Evolutionary conservation across 2,113 vertebrate species (phyloP).

Genomic region (Sorex fumeus): DNA sequence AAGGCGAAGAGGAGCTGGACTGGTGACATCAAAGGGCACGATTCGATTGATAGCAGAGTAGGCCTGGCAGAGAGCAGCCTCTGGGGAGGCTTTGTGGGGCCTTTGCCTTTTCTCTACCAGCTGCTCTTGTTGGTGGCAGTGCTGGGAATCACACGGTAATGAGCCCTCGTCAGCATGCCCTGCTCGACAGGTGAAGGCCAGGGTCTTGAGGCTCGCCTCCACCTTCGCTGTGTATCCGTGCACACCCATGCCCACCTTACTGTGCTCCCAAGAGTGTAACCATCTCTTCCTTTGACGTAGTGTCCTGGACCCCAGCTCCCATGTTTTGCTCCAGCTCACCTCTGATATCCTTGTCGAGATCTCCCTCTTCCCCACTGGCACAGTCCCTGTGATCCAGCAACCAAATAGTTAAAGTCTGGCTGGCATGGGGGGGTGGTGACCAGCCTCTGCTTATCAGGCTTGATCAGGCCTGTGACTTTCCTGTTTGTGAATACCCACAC

Average conservation of each 20-base stretch:
- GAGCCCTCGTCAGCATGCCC: neutral
- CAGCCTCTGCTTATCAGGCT: neutral
- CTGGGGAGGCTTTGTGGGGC: slow-evolving; percentile 46
- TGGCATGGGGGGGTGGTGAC: neutral
- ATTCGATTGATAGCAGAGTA: neutral
- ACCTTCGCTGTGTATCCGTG: neutral
- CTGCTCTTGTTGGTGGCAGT: neutral
- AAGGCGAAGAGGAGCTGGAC: neutral
- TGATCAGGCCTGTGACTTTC: neutral
- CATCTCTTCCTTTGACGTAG: neutral
- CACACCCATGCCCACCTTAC: neutral
- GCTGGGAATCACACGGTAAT: neutral
- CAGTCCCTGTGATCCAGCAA: neutral
- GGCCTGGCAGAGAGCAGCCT: neutral
- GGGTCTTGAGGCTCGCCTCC: slow-evolving; percentile 42
- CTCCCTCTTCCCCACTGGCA: neutral
- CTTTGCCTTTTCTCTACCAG: neutral
- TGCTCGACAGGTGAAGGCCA: neutral
- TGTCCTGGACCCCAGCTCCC: neutral
- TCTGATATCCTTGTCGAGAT: neutral
- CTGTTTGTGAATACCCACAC: neutral
- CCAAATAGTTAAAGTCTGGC: neutral
- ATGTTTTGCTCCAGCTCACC: neutral
- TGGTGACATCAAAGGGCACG: neutral
- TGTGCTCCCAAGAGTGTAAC: neutral